phyloP scores from a whole-genome alignment of 2,797 vertebrate genomes.

The Dipus sagitta region DNA sequence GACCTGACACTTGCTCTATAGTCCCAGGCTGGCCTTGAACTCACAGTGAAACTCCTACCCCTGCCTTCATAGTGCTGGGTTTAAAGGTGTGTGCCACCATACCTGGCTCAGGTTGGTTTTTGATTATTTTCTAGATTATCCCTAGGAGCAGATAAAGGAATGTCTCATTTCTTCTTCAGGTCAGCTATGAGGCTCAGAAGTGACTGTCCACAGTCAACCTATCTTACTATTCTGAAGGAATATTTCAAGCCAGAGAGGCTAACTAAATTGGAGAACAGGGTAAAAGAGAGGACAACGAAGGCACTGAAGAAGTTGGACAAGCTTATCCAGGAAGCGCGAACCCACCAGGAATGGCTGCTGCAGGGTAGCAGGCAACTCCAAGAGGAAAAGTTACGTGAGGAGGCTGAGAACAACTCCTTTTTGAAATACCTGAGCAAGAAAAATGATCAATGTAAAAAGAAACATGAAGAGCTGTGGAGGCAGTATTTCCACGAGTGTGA shows the following conservation, averaged over 20 bases:
- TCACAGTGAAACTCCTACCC: too few species aligned
- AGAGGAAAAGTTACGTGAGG: slow-evolving; percentile 56
- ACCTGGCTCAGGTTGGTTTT: background rate
- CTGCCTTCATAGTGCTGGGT: too few species aligned
- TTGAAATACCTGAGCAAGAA: slow-evolving; percentile 80
- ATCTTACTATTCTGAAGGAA: slow-evolving; percentile 20
- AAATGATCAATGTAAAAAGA: slow-evolving; percentile 77
- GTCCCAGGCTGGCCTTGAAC: too few species aligned
- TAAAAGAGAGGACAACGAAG: slow-evolving; percentile 10
- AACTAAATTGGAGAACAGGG: background rate
- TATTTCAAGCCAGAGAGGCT: slow-evolving; percentile 12
- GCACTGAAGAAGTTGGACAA: slow-evolving; percentile 60
- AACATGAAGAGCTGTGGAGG: slow-evolving; percentile 78
- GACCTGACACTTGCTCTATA: too few species aligned
- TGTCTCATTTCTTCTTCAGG: slow-evolving; percentile 40
- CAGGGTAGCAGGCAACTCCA: slow-evolving; percentile 70
- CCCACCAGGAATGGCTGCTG: slow-evolving; percentile 40
- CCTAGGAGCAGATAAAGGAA: background rate
- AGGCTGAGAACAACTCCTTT: slow-evolving; percentile 78
- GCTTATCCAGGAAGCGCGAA: slow-evolving; percentile 58
- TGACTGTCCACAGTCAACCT: background rate
- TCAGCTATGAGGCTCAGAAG: background rate
- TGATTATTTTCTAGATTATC: background rate
- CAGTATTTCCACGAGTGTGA: slow-evolving; percentile 74
- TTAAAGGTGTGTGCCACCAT: too few species aligned